Evolutionary conservation across 2,113 vertebrate species (phyloP).

Genomic region (Embiotoca jacksoni): DNA sequence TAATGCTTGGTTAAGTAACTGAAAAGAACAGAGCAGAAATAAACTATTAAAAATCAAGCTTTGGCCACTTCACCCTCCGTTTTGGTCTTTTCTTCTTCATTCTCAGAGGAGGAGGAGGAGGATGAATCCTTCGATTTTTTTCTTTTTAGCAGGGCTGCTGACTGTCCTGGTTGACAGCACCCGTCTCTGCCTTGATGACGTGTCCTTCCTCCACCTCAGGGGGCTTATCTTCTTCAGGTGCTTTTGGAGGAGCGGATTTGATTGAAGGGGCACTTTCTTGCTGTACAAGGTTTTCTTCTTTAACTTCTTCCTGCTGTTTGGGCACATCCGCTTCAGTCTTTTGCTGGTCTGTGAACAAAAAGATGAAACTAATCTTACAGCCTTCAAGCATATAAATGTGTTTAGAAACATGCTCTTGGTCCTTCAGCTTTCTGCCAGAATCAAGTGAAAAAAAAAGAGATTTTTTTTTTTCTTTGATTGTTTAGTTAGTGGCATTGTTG

Average conservation of each 20-base stretch:
- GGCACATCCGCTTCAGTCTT: neutral
- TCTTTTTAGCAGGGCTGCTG: neutral
- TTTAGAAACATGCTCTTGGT: neutral
- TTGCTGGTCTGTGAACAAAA: constrained; percentile 29
- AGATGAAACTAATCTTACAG: neutral
- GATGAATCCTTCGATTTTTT: constrained; percentile 41
- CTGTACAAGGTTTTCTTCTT: constrained; percentile 3
- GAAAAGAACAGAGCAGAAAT: neutral
- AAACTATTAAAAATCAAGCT: constrained; percentile 13
- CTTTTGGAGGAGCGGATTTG: neutral
- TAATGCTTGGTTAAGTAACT: neutral
- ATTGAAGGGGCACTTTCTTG: neutral
- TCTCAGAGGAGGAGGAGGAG: constrained; percentile 45
- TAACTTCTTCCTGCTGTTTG: neutral
- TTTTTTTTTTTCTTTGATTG: neutral
- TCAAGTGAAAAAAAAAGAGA: too few relatives aligned
- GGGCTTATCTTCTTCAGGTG: neutral
- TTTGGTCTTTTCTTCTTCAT: constrained; percentile 41
- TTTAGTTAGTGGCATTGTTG: too few relatives aligned
- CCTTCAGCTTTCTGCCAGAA: neutral
- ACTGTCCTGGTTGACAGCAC: fast-evolving
- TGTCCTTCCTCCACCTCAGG: neutral
- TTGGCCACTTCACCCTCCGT: neutral
- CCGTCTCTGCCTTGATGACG: neutral
- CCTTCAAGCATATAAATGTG: fast-evolving